Percentiles rank a stretch among this genome's conserved stretches.
phyloP scores from a whole-genome alignment of 2,888 invertebrate species.

The Xestia sexstrigata region DNA sequence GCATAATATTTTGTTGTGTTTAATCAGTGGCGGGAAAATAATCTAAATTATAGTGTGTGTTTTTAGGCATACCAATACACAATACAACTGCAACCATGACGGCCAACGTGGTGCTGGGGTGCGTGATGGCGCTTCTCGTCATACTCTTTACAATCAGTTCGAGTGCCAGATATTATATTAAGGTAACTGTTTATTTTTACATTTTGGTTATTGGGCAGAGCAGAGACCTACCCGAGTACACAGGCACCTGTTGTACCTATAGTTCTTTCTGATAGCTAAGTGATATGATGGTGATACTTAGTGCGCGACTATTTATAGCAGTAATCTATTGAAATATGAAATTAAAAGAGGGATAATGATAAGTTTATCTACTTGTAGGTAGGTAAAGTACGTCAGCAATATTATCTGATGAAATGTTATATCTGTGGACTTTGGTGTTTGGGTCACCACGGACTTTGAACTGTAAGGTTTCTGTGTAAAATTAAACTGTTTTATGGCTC shows the following conservation, averaged over 20 bases:
- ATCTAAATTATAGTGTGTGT: constrained; percentile 35
- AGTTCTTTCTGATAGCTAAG: constrained; percentile 1
- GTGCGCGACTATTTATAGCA: neutral
- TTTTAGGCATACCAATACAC: constrained; percentile 60
- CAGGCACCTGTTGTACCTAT: neutral
- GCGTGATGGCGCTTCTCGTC: constrained; percentile 86
- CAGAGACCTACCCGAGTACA: neutral
- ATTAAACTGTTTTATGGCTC: neutral
- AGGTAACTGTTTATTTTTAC: constrained; percentile 79
- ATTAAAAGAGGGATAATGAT: constrained; percentile 18
- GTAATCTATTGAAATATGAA: constrained; percentile 1
- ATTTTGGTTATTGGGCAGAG: neutral
- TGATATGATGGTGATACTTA: neutral
- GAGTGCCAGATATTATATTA: constrained; percentile 93
- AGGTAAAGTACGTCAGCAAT: neutral
- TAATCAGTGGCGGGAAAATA: constrained; percentile 49
- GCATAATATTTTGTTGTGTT: constrained; percentile 41
- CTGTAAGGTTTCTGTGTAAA: neutral
- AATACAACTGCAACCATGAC: constrained; percentile 76
- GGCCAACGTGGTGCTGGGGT: constrained; percentile 87
- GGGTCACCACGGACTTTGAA: neutral
- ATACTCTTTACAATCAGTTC: constrained; percentile 91
- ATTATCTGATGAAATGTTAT: constrained; percentile 26
- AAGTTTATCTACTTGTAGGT: constrained; percentile 13
- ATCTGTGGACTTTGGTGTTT: constrained; percentile 21